Conservation (phyloP, 35 echinoderm and acorn worm genomes). For the Eucidaris tribuloides region DNA sequence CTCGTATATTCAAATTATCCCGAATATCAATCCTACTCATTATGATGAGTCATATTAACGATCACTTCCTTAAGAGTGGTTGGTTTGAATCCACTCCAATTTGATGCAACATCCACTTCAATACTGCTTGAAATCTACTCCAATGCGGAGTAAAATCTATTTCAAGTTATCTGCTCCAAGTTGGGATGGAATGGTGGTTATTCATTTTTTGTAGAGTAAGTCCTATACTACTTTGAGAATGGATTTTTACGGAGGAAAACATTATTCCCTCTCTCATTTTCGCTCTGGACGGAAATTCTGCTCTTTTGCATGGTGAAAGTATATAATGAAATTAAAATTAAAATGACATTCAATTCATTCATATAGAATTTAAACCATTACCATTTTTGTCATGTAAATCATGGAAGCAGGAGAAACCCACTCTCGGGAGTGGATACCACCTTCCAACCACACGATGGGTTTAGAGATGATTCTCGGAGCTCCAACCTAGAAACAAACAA, state of each 20-base stretch:
- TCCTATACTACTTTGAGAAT: background rate
- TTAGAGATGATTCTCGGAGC: background rate
- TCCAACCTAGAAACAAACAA: background rate
- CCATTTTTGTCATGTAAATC: constrained; percentile 66
- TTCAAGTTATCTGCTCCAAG: no score
- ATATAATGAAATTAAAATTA: background rate
- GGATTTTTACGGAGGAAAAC: background rate
- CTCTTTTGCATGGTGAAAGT: background rate
- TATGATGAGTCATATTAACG: no score
- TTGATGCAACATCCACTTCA: no score
- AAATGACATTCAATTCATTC: background rate
- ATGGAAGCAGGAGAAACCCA: constrained; percentile 63
- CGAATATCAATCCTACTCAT: no score
- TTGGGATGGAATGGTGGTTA: no score
- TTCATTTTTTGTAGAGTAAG: background rate
- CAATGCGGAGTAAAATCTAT: no score
- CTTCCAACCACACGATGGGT: constrained; percentile 36
- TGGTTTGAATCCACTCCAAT: no score
- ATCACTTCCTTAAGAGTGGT: no score
- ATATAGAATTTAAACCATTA: background rate
- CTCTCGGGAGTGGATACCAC: constrained; percentile 61
- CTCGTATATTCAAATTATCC: no score
- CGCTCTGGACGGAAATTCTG: background rate
- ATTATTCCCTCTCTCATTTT: background rate
- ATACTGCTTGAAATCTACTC: no score